Evolutionary conservation across 2,113 vertebrate genomes (phyloP).

Genomic region (Columba livia): DNA sequence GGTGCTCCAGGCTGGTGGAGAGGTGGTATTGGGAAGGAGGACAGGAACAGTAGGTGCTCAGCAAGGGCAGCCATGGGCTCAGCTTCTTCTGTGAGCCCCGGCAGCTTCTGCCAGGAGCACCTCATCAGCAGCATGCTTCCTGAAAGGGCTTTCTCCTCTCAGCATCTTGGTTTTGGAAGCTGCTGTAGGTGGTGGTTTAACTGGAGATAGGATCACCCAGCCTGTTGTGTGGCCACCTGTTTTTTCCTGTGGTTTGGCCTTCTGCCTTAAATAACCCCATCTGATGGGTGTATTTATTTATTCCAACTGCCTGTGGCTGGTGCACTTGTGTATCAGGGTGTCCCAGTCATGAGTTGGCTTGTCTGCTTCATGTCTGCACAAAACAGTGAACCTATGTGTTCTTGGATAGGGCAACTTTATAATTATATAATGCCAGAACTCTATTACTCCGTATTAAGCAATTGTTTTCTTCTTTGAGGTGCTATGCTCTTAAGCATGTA

Average conservation of each 20-base stretch:
- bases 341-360: neutral
- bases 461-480: neutral
- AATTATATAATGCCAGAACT: neutral
- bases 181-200: conserved; percentile 13
- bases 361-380: neutral
- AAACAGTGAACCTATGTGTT: neutral
- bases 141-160: neutral
- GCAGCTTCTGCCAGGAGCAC: neutral
- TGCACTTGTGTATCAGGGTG: neutral
- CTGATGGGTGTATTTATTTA: conserved; percentile 15
- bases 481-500: neutral
- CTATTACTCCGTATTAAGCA: neutral
- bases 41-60: accelerated
- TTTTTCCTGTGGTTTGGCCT: conserved; percentile 15
- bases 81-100: neutral
- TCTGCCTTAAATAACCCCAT: conserved; percentile 5
- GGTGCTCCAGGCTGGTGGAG: neutral
- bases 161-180: neutral
- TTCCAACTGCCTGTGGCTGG: neutral
- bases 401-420: neutral
- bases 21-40: accelerated
- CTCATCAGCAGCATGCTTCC: neutral
- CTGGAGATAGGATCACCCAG: neutral
- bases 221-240: neutral
- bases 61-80: neutral